Percentiles rank a stretch among this genome's conserved stretches.
Evolutionary conservation across 1,140 invertebrate species (phyloP).

Genomic region (Chironomus tepperi): DNA sequence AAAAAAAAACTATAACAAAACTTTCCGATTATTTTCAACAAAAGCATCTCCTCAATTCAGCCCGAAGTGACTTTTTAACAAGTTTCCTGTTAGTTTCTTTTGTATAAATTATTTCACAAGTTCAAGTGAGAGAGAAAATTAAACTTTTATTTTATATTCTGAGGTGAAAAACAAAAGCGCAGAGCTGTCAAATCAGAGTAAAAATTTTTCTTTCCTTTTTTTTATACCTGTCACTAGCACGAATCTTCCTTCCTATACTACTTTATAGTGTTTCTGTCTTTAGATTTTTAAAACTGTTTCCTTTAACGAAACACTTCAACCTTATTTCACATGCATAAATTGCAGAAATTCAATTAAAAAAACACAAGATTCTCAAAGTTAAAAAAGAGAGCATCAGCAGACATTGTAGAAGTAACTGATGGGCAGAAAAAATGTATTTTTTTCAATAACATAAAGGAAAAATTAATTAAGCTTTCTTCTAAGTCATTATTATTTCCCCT

Average conservation of each 20-base stretch:
- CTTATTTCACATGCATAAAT: neutral
- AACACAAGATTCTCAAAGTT: too few species aligned
- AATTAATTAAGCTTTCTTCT: slow-evolving; percentile 1
- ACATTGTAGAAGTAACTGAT: too few species aligned
- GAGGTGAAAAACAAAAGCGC: slow-evolving; percentile 5
- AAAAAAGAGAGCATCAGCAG: too few species aligned
- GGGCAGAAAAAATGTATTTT: too few species aligned
- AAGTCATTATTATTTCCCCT: neutral
- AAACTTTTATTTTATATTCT: neutral
- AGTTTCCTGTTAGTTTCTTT: too few species aligned
- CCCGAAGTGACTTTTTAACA: too few species aligned
- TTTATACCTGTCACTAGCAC: neutral
- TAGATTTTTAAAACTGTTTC: neutral
- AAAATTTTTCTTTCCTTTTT: neutral
- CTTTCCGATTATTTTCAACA: too few species aligned
- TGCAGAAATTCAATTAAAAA: slow-evolving; percentile 3
- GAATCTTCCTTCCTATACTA: neutral
- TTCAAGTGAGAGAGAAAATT: neutral
- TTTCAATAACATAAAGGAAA: neutral
- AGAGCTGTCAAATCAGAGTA: slow-evolving; percentile 5
- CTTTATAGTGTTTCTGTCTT: neutral
- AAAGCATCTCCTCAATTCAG: too few species aligned
- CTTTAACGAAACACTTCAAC: neutral
- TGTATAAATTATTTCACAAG: too few species aligned
- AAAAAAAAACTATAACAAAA: too few species aligned